A percentile compares a stretch with the other conserved stretches of the same genome.
Conservation (phyloP, 1,140 invertebrate genomes). For the Pogonomyrmex californicus region DNA sequence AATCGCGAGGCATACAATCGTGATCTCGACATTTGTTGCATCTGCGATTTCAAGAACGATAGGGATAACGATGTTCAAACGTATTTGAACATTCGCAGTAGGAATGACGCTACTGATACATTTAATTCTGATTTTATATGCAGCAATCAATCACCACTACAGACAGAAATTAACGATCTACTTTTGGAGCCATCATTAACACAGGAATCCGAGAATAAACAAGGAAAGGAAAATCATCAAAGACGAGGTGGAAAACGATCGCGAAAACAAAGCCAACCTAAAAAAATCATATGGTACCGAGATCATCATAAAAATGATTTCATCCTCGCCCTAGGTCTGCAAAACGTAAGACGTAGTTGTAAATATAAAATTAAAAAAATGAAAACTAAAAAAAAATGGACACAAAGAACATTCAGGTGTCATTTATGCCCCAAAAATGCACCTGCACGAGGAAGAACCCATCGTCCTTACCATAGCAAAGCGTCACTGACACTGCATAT, state of each 20-base stretch:
- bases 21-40: conserved; percentile 21
- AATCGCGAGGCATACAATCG: conserved; percentile 33
- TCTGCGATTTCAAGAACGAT: conserved; percentile 21
- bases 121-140: conserved; percentile 70
- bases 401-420: conserved; percentile 66
- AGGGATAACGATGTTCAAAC: not conserved
- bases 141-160: conserved; percentile 15
- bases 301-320: conserved; percentile 21
- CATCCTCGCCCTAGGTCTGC: not conserved
- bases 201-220: not conserved
- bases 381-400: not conserved
- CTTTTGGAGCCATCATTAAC: not conserved
- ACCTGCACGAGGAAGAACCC: conserved; percentile 60
- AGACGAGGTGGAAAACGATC: conserved; percentile 75
- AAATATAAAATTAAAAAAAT: not conserved
- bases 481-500: conserved; percentile 85
- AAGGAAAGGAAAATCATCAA: not conserved
- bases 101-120: not conserved
- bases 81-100: not conserved
- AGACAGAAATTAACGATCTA: not conserved
- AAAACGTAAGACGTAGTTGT: not conserved
- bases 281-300: conserved; percentile 78
- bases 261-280: conserved; percentile 85
- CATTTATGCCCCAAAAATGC: conserved; percentile 71
- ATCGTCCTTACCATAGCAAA: conserved; percentile 84